These are phyloP conservation scores for Manis pentadactyla DNA, from an alignment of 2,797 vertebrate genomes.

Conservation along the genomic window DNA sequence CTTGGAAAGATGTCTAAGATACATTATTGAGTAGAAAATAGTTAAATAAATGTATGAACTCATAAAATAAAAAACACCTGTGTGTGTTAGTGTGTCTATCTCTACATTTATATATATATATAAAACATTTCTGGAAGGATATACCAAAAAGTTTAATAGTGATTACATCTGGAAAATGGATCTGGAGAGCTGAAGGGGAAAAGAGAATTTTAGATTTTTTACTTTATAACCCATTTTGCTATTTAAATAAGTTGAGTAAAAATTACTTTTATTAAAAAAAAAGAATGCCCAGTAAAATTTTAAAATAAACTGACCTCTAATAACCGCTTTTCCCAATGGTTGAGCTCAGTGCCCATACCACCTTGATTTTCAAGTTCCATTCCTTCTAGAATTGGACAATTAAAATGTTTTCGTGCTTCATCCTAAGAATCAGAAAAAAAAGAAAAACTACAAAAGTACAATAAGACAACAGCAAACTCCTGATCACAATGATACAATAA, in stretches of 20 bases:
- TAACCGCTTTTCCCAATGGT: conserved; percentile 98
- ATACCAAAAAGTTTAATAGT: background rate
- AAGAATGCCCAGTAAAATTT: background rate
- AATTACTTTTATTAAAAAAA: conserved; percentile 13
- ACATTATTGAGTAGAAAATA: background rate
- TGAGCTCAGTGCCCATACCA: conserved; percentile 96
- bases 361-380: conserved; percentile 99
- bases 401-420: conserved; percentile 95
- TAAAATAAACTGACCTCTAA: conserved; percentile 91
- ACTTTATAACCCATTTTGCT: background rate
- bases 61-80: background rate
- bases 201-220: background rate
- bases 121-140: background rate
- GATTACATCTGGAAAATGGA: background rate
- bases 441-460: conserved; percentile 12
- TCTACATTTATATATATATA: background rate
- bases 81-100: background rate
- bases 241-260: background rate
- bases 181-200: background rate
- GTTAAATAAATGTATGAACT: background rate
- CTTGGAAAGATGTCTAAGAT: background rate
- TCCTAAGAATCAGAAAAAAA: conserved; percentile 87
- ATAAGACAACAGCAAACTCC: background rate
- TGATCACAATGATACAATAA: background rate
- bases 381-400: conserved; percentile 95